Evolutionary conservation across 2,113 vertebrate species (phyloP).

Genomic region (Apeltes quadracus): DNA sequence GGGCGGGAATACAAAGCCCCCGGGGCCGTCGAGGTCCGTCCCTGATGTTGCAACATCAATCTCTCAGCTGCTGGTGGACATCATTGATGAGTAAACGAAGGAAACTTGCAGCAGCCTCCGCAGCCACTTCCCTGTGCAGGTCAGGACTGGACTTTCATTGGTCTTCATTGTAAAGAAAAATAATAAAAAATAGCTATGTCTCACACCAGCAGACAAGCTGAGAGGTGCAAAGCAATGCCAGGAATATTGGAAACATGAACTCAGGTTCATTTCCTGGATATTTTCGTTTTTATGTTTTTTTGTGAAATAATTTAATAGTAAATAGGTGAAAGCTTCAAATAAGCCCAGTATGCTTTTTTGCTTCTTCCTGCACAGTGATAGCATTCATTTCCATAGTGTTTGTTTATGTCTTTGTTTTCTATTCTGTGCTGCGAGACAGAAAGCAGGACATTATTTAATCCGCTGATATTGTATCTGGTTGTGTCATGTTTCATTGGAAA

Average conservation of each 20-base stretch:
- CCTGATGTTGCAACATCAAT: constrained; percentile 63
- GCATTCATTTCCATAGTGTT: no score
- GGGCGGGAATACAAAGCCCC: constrained; percentile 64
- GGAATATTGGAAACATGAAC: constrained; percentile 56
- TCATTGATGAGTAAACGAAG: constrained; percentile 72
- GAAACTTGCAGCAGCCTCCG: constrained; percentile 28
- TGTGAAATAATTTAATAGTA: no score
- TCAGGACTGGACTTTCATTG: constrained; percentile 38
- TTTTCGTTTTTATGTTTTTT: no score
- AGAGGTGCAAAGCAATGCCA: neutral
- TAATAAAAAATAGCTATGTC: constrained; percentile 1
- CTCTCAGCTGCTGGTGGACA: constrained; percentile 60
- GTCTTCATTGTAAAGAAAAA: constrained; percentile 35
- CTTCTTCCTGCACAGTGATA: no score
- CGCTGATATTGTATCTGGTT: constrained; percentile 3
- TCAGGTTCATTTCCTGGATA: neutral
- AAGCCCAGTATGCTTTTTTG: no score
- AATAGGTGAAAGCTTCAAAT: no score
- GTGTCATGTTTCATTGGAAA: constrained; percentile 24
- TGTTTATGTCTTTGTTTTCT: constrained; percentile 20
- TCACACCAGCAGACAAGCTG: neutral
- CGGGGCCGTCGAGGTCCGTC: constrained; percentile 62
- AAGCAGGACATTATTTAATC: neutral
- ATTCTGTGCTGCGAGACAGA: neutral
- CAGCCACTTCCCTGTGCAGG: constrained; percentile 24